A percentile compares a stretch with the other conserved stretches of the same genome.
Evolutionary conservation across 2,888 invertebrate species (phyloP).

Genomic region (Cyaniris semiargus): DNA sequence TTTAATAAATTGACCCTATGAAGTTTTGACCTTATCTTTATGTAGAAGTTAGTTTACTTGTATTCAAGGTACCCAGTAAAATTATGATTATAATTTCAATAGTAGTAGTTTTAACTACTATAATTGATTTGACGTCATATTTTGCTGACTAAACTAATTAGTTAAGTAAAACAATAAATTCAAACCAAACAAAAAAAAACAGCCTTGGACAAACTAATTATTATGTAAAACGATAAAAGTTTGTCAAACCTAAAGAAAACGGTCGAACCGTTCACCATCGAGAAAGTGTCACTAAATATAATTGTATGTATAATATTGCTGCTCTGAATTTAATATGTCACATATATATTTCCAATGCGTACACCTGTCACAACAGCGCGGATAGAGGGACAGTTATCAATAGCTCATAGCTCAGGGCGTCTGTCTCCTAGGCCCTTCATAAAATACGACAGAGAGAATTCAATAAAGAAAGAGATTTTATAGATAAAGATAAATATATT

Average conservation of each 20-base stretch:
- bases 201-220: too few species aligned
- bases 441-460: slow-evolving; percentile 27
- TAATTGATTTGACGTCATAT: too few species aligned
- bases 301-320: neutral
- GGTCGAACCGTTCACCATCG: neutral
- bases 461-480: slow-evolving; percentile 1
- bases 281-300: neutral
- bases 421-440: slow-evolving; percentile 36
- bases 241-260: neutral
- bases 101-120: too few species aligned
- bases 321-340: neutral
- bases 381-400: slow-evolving; percentile 58
- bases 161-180: neutral
- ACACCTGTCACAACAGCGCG: slow-evolving; percentile 25
- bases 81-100: too few species aligned
- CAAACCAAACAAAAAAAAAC: too few species aligned
- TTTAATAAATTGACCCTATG: neutral
- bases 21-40: neutral
- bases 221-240: neutral
- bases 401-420: slow-evolving; percentile 55
- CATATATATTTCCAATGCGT: slow-evolving; percentile 2
- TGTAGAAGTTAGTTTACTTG: neutral
- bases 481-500: neutral
- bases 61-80: neutral
- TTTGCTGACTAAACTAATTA: too few species aligned